Evolutionary conservation across 2,888 invertebrate genomes (phyloP), one percentile per base, ranked within the genome.

Genomic region (Lathronympha strigana): DNA sequence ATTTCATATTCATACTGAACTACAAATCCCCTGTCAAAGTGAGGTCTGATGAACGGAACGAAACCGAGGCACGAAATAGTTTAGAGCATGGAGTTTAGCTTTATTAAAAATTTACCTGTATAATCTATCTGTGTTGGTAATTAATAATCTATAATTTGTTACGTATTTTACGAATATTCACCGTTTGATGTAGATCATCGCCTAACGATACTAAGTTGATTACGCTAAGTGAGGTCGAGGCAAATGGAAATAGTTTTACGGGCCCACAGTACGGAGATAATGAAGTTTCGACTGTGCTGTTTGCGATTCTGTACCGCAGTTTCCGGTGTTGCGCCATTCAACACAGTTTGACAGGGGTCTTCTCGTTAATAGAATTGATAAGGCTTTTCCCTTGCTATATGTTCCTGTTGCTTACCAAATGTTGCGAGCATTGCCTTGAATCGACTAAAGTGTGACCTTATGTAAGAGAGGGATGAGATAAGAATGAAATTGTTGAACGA

Each of bases 151-250:
- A 2, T 43, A 8, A 13, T 21, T 45, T 45, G 21, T 11, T 45
- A 5, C 74, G 71, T 72, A 66, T 60, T 69, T 71, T 68, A 69
- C 60, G 61, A 73, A 58, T 72, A 78, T 76, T 73, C 77, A 76
- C 71, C 69, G 55, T 61, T 73, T 73, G 71, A 69, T 64, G 69
- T 69, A 69, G 40, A 19, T 28, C 61, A 50, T 13, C n/a, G 43
- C 57, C 43, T 49, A 58, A 63, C 50, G 57, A 58, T 63, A 63
- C 63, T 43, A 5, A 63, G 25, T 58, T 64, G 63, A 64, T 64
- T 58, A 58, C 51, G 33, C 33, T 51, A 64, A 64, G 58, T 64
- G 63, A 64, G 51, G 63, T 36, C 25, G 33, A 15, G 43, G 58
- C 31, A 51, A 64, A 63, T 63, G 51, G 58, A 51, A 64, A 57